These are phyloP conservation scores for Nylanderia fulva DNA, from an alignment of 1,140 invertebrate species.

Conservation along the genomic window DNA sequence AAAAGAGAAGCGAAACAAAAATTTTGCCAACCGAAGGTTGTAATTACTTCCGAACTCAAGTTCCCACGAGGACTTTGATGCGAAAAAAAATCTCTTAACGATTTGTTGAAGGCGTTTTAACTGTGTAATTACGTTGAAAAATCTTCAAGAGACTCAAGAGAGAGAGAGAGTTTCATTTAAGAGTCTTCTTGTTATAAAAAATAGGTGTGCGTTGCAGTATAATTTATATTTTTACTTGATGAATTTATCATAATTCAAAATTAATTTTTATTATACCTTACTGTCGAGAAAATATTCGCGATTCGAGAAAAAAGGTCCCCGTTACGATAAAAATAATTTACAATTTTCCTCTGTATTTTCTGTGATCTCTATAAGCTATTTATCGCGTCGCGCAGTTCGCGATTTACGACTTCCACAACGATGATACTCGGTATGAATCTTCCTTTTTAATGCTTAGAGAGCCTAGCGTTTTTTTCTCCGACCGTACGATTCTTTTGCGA, in stretches of 20 bases:
- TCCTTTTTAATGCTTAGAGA: background rate
- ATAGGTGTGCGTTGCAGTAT: background rate
- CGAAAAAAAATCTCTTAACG: background rate
- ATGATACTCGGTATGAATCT: too few species aligned
- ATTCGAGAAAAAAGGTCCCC: too few species aligned
- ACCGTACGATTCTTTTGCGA: background rate
- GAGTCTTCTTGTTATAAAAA: background rate
- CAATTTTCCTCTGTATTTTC: background rate
- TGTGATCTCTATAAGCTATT: slow-evolving; percentile 10
- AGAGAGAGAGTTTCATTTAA: background rate
- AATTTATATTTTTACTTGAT: background rate
- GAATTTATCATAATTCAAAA: background rate
- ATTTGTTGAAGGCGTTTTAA: background rate
- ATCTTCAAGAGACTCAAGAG: background rate
- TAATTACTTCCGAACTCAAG: slow-evolving; percentile 28
- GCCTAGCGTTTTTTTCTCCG: background rate
- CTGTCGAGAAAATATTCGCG: background rate
- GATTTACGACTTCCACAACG: slow-evolving; percentile 3
- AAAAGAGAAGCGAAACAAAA: slow-evolving; percentile 17
- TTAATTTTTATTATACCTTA: background rate
- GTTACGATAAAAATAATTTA: background rate
- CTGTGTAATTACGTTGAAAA: background rate
- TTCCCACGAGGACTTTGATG: background rate
- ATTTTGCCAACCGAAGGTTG: background rate
- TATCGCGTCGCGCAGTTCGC: slow-evolving; percentile 23